These are phyloP conservation scores for Meghimatium bilineatum DNA, from an alignment of 2,888 invertebrate genomes.

Conservation along the genomic window DNA sequence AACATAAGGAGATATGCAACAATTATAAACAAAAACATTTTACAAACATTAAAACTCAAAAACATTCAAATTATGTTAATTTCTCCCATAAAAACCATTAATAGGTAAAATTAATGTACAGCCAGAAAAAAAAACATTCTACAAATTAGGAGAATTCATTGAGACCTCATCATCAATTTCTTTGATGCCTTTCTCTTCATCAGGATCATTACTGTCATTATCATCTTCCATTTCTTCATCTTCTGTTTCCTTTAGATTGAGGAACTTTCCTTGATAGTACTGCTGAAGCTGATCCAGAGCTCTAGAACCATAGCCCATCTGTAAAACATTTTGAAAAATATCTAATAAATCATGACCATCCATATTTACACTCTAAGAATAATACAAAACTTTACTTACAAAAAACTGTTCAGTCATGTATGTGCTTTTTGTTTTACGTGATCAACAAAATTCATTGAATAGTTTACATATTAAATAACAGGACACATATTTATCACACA, in stretches of 20 bases:
- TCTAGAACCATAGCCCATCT: constrained; percentile 97
- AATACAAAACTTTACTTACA: neutral
- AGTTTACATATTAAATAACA: too few species aligned
- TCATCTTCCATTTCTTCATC: constrained; percentile 41
- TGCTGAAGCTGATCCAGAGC: constrained; percentile 89
- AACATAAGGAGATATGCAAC: neutral
- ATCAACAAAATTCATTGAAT: too few species aligned
- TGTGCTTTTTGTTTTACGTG: too few species aligned
- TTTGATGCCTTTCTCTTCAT: constrained; percentile 8
- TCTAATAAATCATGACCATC: neutral
- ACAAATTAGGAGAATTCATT: neutral
- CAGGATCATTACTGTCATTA: constrained; percentile 25
- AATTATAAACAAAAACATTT: neutral
- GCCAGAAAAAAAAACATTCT: too few species aligned
- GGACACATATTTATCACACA: too few species aligned
- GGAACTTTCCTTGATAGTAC: constrained; percentile 88
- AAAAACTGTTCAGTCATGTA: too few species aligned
- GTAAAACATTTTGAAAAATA: neutral
- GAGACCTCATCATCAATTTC: constrained; percentile 46
- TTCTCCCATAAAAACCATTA: too few species aligned
- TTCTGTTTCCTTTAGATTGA: constrained; percentile 66
- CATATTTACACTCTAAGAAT: neutral
- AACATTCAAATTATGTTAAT: too few species aligned
- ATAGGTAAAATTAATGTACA: too few species aligned
- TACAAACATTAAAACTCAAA: too few species aligned